Percentiles rank a stretch among this genome's conserved stretches.
Conservation (phyloP, 1,140 invertebrate species). For the Aplysia californica region DNA sequence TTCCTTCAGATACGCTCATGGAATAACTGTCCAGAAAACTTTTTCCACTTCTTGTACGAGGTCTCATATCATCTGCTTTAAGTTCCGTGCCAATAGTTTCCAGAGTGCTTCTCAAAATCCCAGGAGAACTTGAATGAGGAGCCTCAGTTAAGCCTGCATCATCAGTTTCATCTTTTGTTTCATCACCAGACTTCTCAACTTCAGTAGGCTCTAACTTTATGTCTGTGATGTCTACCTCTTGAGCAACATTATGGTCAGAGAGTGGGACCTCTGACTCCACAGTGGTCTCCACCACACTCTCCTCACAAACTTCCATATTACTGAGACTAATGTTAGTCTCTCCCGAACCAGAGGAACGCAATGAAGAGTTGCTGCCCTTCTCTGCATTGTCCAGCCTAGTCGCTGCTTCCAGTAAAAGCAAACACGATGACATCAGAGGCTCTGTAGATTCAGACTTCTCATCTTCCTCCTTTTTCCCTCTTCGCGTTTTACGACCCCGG, state of each 20-base stretch:
- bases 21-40: too few relatives aligned
- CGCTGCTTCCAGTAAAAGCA: conserved; percentile 22
- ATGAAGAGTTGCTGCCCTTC: too few relatives aligned
- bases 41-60: too few relatives aligned
- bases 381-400: conserved; percentile 27
- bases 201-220: too few relatives aligned
- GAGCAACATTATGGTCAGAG: too few relatives aligned
- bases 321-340: too few relatives aligned
- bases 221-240: too few relatives aligned
- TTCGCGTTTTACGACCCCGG: background rate
- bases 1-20: background rate
- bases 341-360: too few relatives aligned
- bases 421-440: conserved; percentile 28
- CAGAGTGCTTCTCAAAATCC: conserved; percentile 8
- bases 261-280: background rate
- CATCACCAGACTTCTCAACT: background rate
- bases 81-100: background rate
- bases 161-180: background rate
- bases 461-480: background rate
- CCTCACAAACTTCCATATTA: background rate
- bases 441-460: background rate
- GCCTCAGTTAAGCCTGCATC: background rate
- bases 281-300: background rate
- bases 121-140: background rate
- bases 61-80: background rate